These are phyloP conservation scores for Drosophila barbarae DNA, from an alignment of 2,888 invertebrate genomes.

Conservation along the genomic window DNA sequence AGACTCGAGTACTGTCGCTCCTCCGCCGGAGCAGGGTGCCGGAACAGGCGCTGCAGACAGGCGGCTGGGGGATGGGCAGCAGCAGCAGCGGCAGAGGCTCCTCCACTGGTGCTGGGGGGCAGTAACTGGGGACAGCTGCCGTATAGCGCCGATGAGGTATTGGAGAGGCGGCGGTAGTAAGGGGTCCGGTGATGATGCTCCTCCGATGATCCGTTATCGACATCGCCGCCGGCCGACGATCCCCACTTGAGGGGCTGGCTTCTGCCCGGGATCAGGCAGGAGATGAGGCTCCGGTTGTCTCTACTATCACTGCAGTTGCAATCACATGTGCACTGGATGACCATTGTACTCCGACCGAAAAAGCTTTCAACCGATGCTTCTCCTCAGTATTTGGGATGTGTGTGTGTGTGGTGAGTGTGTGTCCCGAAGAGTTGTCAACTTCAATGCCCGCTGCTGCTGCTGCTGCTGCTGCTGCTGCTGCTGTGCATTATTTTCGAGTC, in stretches of 20 bases:
- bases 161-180: slow-evolving; percentile 73
- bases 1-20: slow-evolving; percentile 62
- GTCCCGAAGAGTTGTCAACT: slow-evolving; percentile 32
- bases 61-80: slow-evolving; percentile 15
- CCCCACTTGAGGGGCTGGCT: slow-evolving; percentile 31
- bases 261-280: slow-evolving; percentile 39
- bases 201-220: slow-evolving; percentile 57
- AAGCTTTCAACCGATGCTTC: slow-evolving; percentile 11
- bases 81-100: background rate
- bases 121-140: slow-evolving; percentile 78
- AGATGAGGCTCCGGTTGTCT: slow-evolving; percentile 62
- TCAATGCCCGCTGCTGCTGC: slow-evolving; percentile 47
- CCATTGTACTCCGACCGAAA: slow-evolving; percentile 64
- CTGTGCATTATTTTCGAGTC: slow-evolving; percentile 46
- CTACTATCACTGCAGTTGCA: slow-evolving; percentile 77
- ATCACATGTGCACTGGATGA: slow-evolving; percentile 78
- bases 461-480: slow-evolving; percentile 20
- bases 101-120: slow-evolving; percentile 40
- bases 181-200: slow-evolving; percentile 62
- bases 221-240: slow-evolving; percentile 57
- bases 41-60: slow-evolving; percentile 19
- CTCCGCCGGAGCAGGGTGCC: slow-evolving; percentile 15
- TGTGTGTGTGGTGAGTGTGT: slow-evolving; percentile 10
- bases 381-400: slow-evolving; percentile 9
- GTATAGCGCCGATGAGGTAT: slow-evolving; percentile 76